Evolutionary conservation across 2,888 invertebrate genomes (phyloP).

Genomic region (Epiblema foenella): DNA sequence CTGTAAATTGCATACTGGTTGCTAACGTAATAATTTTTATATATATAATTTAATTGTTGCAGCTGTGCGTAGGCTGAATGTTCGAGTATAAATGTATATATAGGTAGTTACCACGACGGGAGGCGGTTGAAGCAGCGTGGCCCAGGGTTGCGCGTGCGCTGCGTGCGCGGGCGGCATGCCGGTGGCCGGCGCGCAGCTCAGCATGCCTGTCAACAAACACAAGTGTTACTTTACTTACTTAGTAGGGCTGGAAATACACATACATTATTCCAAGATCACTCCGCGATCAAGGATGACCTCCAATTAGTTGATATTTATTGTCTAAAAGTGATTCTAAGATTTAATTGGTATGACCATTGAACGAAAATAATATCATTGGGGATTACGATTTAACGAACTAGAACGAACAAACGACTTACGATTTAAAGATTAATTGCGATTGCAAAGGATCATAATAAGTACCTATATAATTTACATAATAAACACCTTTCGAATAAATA

Average conservation of each 20-base stretch:
- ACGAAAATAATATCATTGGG: no score
- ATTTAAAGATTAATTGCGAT: neutral
- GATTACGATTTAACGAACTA: no score
- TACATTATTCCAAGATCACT: neutral
- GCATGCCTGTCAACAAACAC: slow-evolving; percentile 64
- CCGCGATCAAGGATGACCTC: neutral
- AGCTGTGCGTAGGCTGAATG: neutral
- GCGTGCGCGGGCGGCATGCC: slow-evolving; percentile 77
- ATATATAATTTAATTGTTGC: neutral
- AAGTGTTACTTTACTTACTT: neutral
- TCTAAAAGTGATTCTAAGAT: neutral
- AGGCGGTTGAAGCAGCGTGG: slow-evolving; percentile 64
- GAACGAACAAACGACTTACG: neutral
- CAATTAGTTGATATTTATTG: neutral
- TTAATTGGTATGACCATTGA: no score
- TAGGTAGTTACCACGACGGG: slow-evolving; percentile 69
- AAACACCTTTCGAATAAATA: neutral
- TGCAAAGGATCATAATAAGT: neutral
- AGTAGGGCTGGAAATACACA: no score
- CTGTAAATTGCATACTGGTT: neutral
- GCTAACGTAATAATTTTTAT: neutral
- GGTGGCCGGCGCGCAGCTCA: slow-evolving; percentile 78
- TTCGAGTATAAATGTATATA: neutral
- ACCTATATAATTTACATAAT: neutral
- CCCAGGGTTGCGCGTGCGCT: slow-evolving; percentile 69